Evolutionary conservation across 1,140 invertebrate genomes (phyloP).

Genomic region (Subanguina moxae): DNA sequence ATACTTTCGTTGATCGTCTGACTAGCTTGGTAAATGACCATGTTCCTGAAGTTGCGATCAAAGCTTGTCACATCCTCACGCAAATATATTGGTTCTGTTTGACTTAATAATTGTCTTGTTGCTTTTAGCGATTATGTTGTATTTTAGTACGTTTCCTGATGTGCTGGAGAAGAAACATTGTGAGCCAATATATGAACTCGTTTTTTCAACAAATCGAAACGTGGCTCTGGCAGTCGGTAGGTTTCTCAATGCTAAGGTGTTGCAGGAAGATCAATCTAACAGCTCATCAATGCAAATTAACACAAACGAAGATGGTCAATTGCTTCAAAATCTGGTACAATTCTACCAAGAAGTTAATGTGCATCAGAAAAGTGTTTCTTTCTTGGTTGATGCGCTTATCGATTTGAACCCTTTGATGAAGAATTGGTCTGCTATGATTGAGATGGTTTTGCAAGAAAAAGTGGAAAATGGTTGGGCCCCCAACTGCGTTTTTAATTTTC

Average conservation of each 20-base stretch:
- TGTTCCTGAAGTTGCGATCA: slow-evolving; percentile 96
- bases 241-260: slow-evolving; percentile 90
- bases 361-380: slow-evolving; percentile 80
- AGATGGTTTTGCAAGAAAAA: slow-evolving; percentile 84
- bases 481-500: too few relatives aligned
- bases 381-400: slow-evolving; percentile 96
- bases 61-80: slow-evolving; percentile 88
- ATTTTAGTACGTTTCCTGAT: slow-evolving; percentile 75
- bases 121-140: too few relatives aligned
- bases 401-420: slow-evolving; percentile 98
- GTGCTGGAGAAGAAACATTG: slow-evolving; percentile 95
- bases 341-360: slow-evolving; percentile 97
- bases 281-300: slow-evolving; percentile 64
- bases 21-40: slow-evolving; percentile 98
- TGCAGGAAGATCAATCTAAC: slow-evolving; percentile 45
- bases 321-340: slow-evolving; percentile 76
- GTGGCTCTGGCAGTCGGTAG: slow-evolving; percentile 93
- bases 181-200: slow-evolving; percentile 96
- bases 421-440: slow-evolving; percentile 99
- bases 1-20: slow-evolving; percentile 97
- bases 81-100: slow-evolving; percentile 89
- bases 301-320: slow-evolving; percentile 72
- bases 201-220: slow-evolving; percentile 90
- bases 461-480: too few relatives aligned
- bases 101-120: too few relatives aligned